These are phyloP conservation scores for Drosophila nebulosa DNA, from an alignment of 1,140 invertebrate species.

Conservation along the genomic window DNA sequence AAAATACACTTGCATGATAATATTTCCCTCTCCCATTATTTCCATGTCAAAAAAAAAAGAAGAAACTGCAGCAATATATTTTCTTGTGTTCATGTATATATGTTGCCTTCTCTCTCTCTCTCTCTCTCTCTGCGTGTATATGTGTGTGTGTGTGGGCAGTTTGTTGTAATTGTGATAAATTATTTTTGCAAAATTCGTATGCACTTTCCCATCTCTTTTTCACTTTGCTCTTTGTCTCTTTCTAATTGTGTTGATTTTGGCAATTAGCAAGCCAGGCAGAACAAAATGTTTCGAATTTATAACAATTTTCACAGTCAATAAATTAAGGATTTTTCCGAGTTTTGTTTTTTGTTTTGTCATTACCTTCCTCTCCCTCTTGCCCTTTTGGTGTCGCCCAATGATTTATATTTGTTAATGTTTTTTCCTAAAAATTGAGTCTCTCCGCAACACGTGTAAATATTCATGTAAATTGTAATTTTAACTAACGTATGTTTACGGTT, in stretches of 20 bases:
- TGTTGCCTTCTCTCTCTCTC: not conserved
- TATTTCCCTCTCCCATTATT: too few relatives aligned
- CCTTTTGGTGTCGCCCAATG: not conserved
- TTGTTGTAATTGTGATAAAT: constrained; percentile 41
- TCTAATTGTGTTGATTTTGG: constrained; percentile 44
- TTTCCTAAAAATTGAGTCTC: constrained; percentile 19
- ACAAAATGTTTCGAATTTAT: constrained; percentile 55
- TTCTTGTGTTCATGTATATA: constrained; percentile 8
- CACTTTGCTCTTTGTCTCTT: not conserved
- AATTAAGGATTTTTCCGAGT: constrained; percentile 21
- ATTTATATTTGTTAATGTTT: constrained; percentile 18
- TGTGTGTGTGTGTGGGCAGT: constrained; percentile 7
- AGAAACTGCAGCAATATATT: constrained; percentile 1
- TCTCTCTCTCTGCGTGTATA: not conserved
- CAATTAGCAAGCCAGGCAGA: constrained; percentile 27
- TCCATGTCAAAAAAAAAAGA: not conserved
- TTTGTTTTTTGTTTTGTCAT: constrained; percentile 4
- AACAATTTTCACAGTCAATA: constrained; percentile 58
- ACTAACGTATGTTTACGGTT: constrained; percentile 40
- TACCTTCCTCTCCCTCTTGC: not conserved
- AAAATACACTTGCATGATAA: constrained; percentile 26
- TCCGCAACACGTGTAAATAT: constrained; percentile 24
- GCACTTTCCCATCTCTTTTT: not conserved
- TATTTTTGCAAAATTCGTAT: constrained; percentile 34
- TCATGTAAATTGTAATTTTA: constrained; percentile 37